phyloP scores from a whole-genome alignment of 2,797 vertebrate species.

The Muscicapa comitata region DNA sequence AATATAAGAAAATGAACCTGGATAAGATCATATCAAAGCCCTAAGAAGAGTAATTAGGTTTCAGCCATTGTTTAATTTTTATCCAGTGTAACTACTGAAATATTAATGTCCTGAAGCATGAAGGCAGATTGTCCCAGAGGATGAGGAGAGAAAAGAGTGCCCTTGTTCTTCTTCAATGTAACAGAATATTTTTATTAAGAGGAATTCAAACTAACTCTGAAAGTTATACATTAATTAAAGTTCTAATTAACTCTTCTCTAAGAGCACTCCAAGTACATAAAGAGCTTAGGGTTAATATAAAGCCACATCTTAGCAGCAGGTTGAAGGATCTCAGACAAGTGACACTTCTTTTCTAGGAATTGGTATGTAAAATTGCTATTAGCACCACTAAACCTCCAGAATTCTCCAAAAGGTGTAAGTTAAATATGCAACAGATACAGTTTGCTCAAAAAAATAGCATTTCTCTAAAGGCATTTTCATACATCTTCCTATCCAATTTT shows the following conservation, averaged over 20 bases:
- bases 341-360: background rate
- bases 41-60: slow-evolving; percentile 54
- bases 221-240: slow-evolving; percentile 52
- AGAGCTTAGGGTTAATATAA: background rate
- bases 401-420: background rate
- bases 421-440: slow-evolving; percentile 5
- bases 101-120: slow-evolving; percentile 48
- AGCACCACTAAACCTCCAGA: background rate
- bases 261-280: background rate
- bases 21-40: slow-evolving; percentile 36
- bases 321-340: slow-evolving; percentile 3
- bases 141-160: background rate
- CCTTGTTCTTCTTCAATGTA: slow-evolving; percentile 52
- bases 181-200: slow-evolving; percentile 57
- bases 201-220: slow-evolving; percentile 35
- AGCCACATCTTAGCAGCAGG: background rate
- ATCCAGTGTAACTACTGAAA: slow-evolving; percentile 44
- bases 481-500: slow-evolving; percentile 31
- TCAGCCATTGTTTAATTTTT: slow-evolving; percentile 44
- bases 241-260: slow-evolving; percentile 31
- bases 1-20: slow-evolving; percentile 43
- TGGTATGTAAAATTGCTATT: background rate
- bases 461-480: slow-evolving; percentile 53
- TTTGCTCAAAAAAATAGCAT: slow-evolving; percentile 43
- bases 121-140: slow-evolving; percentile 31